phyloP scores from a whole-genome alignment of 2,888 invertebrate genomes.

The Archaeoteleia sp. region DNA sequence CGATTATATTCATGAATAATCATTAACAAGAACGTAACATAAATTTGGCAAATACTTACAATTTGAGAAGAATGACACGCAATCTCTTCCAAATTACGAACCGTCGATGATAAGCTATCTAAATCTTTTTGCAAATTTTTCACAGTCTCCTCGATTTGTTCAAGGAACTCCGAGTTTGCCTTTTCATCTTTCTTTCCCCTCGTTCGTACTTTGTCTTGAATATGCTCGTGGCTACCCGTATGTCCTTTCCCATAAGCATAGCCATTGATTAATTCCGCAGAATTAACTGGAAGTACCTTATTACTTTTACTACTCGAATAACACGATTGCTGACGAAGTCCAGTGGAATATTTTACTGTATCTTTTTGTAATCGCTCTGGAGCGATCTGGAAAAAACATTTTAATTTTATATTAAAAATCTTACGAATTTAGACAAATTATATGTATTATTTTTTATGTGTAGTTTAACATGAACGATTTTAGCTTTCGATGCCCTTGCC shows the following conservation, averaged over 20 bases:
- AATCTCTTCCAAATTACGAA: constrained; percentile 74
- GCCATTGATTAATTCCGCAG: constrained; percentile 60
- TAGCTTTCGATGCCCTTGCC: no score
- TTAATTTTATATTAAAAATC: no score
- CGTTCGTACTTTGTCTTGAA: constrained; percentile 61
- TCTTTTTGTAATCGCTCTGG: constrained; percentile 68
- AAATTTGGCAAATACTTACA: no score
- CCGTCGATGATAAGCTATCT: constrained; percentile 74
- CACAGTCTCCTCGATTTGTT: constrained; percentile 76
- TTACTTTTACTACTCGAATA: constrained; percentile 38
- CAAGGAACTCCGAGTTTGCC: constrained; percentile 72
- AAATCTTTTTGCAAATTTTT: constrained; percentile 76
- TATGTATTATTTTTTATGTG: no score
- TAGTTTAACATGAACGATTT: no score
- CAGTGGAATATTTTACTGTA: constrained; percentile 57
- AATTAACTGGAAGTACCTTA: constrained; percentile 49
- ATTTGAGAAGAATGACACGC: constrained; percentile 60
- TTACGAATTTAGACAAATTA: no score
- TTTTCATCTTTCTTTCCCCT: constrained; percentile 65
- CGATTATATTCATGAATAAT: constrained; percentile 13
- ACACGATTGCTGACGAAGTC: constrained; percentile 57
- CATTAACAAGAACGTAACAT: no score
- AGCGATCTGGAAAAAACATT: constrained; percentile 60
- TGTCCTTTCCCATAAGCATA: constrained; percentile 61
- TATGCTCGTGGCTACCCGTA: constrained; percentile 47